phyloP scores from a whole-genome alignment of 2,113 vertebrate species.

The Antechinus stuartii region DNA sequence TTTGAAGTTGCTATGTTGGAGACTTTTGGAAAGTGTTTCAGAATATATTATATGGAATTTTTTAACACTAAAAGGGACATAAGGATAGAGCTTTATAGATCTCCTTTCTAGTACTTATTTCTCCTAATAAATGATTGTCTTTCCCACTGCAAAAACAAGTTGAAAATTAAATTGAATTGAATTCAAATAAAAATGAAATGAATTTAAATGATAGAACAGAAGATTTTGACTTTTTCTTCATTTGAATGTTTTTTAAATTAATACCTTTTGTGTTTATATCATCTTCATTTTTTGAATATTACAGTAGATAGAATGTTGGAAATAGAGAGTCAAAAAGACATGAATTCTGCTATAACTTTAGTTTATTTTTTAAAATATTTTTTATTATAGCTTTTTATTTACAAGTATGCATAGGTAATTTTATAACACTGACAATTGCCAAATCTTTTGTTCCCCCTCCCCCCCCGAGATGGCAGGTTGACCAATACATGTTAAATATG shows the following conservation, averaged over 20 bases:
- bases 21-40: conserved; percentile 29
- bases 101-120: background rate
- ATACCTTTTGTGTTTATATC: background rate
- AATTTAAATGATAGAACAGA: background rate
- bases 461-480: too few species aligned
- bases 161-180: background rate
- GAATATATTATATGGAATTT: background rate
- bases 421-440: too few species aligned
- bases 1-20: conserved; percentile 43
- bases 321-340: background rate
- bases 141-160: background rate
- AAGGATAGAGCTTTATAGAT: background rate
- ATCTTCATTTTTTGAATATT: background rate
- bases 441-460: too few species aligned
- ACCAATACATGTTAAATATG: too few species aligned
- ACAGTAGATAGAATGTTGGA: background rate
- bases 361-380: too few species aligned
- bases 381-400: too few species aligned
- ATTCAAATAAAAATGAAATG: too few species aligned
- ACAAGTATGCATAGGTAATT: too few species aligned
- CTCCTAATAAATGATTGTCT: conserved; percentile 1
- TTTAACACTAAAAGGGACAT: conserved; percentile 1
- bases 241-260: background rate
- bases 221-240: background rate
- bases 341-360: background rate